phyloP scores from a whole-genome alignment of 2,113 vertebrate genomes.

The Eurypyga helias region DNA sequence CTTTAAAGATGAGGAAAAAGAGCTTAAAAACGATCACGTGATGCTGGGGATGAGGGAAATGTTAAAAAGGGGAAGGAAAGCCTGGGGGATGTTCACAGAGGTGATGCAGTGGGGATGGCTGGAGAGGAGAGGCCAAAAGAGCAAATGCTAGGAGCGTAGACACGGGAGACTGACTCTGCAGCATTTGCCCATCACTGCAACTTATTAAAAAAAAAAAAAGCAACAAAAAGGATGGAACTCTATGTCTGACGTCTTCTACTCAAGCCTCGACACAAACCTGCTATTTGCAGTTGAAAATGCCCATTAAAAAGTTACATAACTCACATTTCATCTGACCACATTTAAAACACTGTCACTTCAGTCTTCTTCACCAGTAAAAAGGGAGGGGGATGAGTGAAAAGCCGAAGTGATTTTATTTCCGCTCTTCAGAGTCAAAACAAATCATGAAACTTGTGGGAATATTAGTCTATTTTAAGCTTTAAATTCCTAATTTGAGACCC shows the following conservation, averaged over 20 bases:
- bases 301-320: background rate
- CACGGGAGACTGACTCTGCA: background rate
- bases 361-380: background rate
- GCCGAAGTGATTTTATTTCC: background rate
- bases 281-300: background rate
- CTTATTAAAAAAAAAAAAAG: background rate
- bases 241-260: background rate
- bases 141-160: background rate
- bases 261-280: background rate
- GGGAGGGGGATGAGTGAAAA: background rate
- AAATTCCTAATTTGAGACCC: background rate
- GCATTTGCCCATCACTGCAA: background rate
- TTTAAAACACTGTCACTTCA: background rate
- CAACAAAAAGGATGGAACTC: background rate
- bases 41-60: background rate
- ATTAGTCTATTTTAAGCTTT: background rate
- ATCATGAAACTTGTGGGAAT: background rate
- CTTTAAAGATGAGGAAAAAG: background rate
- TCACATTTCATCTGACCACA: background rate
- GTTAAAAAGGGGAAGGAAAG: background rate
- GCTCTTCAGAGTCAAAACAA: slow-evolving; percentile 19
- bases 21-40: background rate
- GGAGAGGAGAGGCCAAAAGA: background rate
- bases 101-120: background rate
- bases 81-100: background rate